Conservation (phyloP, 2,888 invertebrate species). For the Meteorus colon region DNA sequence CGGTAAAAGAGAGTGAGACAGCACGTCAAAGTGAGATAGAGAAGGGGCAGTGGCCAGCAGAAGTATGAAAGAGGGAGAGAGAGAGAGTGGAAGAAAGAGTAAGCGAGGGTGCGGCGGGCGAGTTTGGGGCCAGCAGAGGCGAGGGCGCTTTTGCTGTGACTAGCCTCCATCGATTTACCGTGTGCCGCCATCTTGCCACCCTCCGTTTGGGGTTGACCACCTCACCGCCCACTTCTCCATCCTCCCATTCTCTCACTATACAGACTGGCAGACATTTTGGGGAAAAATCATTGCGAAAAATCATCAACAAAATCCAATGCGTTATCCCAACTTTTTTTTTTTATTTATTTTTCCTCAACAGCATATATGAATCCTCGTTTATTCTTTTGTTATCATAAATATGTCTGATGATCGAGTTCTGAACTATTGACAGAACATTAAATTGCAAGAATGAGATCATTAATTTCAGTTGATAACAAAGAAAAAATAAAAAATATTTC, state of each 20-base stretch:
- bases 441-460: no score
- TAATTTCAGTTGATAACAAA: no score
- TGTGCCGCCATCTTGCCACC: conserved; percentile 73
- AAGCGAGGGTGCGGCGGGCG: conserved; percentile 52
- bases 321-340: no score
- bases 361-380: no score
- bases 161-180: conserved; percentile 74
- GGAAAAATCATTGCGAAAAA: conserved; percentile 71
- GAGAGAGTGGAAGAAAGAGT: neutral
- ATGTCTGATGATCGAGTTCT: no score
- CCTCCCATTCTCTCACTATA: conserved; percentile 52
- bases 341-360: no score
- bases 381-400: no score
- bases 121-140: conserved; percentile 64
- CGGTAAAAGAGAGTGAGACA: conserved; percentile 37
- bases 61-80: no score
- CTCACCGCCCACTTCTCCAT: conserved; percentile 56
- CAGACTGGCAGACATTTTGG: conserved; percentile 71
- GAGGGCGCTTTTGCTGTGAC: conserved; percentile 72
- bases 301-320: conserved; percentile 56
- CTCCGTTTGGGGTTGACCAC: conserved; percentile 72
- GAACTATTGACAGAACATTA: no score
- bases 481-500: no score
- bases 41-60: conserved; percentile 52
- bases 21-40: conserved; percentile 45